Base-by-base conservation (phyloP, 2,113 vertebrate species). In the Passer montanus region DNA sequence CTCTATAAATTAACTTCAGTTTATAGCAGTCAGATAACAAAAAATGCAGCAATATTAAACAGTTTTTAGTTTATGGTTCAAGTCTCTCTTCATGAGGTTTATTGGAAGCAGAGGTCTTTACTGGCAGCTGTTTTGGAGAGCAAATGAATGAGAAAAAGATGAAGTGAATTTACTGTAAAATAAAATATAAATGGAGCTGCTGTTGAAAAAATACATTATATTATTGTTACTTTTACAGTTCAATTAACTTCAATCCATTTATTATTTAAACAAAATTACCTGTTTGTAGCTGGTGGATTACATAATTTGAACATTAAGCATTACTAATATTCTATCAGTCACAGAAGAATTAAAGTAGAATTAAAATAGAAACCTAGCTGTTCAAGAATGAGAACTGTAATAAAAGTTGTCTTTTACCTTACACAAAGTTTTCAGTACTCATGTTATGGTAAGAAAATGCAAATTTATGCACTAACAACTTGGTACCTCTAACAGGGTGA, bases 241-340 rank as follows among this genome's bases (percentile, higher is more conserved):
- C 27, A 80, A 62, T 87, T 96, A 94, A 68, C 52, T 91, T 68
- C 68, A 81, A 50, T 77, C 69, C 35, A 1, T 85, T 93, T 75
- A 77, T 75, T 91, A 89, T 72, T 92, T 70, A 82, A 94, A 94
- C 23, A 72, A 67, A 93, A 95, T 67, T 62, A 75, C 37, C 73
- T 91, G 15, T 82, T 90, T 92, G 27, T 49, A 56, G 28, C 28
- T 90, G 17, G 22, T 87, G 37, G 26, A 88, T 68, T 39, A 44
- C 24, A 68, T 89, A 31, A 83, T 62, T 93, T 83, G 21, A 88
- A 70, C 23, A 43, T 94, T 70, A 92, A 41, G 37, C 11, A 33
- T 87, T 82, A 83, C 83, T 93, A 93, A 83, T 80, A 78, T 70
- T 74, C 50, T 84, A 37, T 84, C 75, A 92, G 26, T 90, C 92